Evolutionary conservation across 2,113 vertebrate species (phyloP).

Genomic region (Pan troglodytes): NHGRI_mPanTro3-v2.1_pri NC_072398.2:197016001-197016500

Average conservation of each 20-base stretch:
- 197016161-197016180: background rate
- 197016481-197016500: background rate
- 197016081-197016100: background rate
- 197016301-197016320: background rate
- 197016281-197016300: fast-evolving
- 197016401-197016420: background rate
- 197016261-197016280: background rate
- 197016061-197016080: background rate
- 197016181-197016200: background rate
- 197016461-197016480: fast-evolving
- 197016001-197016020: background rate
- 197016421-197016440: background rate
- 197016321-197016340: background rate
- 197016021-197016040: background rate
- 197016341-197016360: background rate
- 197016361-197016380: background rate
- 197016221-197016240: background rate
- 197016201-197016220: background rate
- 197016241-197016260: background rate
- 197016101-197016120: fast-evolving
- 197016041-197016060: background rate
- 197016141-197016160: background rate
- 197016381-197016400: fast-evolving
- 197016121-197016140: background rate
- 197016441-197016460: background rate